Percentiles rank a stretch among this genome's conserved stretches.
phyloP scores from a whole-genome alignment of 2,797 vertebrate species.

The Tangara arthus region DNA sequence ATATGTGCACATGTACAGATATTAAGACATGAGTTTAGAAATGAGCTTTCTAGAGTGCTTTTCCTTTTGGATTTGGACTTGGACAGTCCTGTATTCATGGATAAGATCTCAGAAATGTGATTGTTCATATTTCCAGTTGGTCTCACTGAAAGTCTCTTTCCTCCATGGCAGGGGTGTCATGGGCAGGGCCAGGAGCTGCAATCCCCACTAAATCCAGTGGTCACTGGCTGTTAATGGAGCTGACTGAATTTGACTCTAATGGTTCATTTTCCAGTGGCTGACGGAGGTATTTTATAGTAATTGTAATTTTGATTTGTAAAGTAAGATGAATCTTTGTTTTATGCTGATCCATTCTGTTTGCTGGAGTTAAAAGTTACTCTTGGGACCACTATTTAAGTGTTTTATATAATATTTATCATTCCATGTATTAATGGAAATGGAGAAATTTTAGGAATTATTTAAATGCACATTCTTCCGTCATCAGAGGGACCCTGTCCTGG shows the following conservation, averaged over 20 bases:
- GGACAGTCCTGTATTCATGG: background rate
- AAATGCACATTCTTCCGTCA: background rate
- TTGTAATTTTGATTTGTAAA: background rate
- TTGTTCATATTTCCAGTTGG: background rate
- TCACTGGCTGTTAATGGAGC: background rate
- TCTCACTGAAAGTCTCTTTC: background rate
- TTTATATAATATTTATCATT: conserved; percentile 9
- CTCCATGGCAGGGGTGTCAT: background rate
- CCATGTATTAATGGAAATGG: background rate
- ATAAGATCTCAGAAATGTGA: background rate
- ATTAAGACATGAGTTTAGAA: background rate
- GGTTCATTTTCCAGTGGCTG: background rate
- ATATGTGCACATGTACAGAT: background rate
- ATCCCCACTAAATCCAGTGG: background rate
- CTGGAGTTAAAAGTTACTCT: background rate
- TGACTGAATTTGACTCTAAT: background rate
- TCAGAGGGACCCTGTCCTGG: background rate
- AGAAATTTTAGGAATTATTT: background rate
- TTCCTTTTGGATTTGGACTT: background rate
- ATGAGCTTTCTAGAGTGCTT: background rate
- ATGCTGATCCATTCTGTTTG: background rate
- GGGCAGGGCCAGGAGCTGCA: background rate
- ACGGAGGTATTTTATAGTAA: background rate
- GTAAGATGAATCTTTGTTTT: background rate
- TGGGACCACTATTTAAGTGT: conserved; percentile 5